These are phyloP conservation scores for Pogonophryne albipinna DNA, from an alignment of 2,797 vertebrate genomes.

Conservation along the genomic window DNA sequence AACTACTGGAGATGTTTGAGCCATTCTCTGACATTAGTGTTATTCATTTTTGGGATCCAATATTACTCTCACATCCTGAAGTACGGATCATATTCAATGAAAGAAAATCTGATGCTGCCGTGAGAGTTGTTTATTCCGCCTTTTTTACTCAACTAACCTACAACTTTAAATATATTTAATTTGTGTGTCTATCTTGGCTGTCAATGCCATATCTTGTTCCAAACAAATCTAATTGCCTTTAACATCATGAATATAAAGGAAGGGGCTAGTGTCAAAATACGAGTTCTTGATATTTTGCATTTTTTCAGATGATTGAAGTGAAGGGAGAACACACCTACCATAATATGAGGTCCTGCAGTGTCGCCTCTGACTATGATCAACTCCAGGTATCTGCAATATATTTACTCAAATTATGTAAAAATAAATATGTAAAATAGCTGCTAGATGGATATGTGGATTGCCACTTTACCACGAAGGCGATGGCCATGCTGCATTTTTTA, in stretches of 20 bases:
- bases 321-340: conserved; percentile 15
- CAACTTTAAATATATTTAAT: background rate
- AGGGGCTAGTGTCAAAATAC: too few species aligned
- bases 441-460: too few species aligned
- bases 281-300: background rate
- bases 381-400: conserved; percentile 40
- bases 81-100: background rate
- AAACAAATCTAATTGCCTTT: background rate
- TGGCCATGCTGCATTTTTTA: too few species aligned
- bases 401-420: background rate
- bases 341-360: background rate
- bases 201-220: background rate
- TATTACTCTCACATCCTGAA: background rate
- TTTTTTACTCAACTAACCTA: background rate
- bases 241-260: background rate
- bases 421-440: too few species aligned
- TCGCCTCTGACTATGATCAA: conserved; percentile 28
- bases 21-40: background rate
- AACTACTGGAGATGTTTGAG: background rate
- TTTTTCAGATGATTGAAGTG: conserved; percentile 29
- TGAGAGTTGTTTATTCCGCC: background rate
- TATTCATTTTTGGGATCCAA: background rate
- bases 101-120: background rate
- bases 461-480: too few species aligned
- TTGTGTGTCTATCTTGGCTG: background rate